Evolutionary conservation across 2,888 invertebrate genomes (phyloP), one percentile per base, ranked within the genome.

Genomic region (Pogonocherus hispidulus): DNA sequence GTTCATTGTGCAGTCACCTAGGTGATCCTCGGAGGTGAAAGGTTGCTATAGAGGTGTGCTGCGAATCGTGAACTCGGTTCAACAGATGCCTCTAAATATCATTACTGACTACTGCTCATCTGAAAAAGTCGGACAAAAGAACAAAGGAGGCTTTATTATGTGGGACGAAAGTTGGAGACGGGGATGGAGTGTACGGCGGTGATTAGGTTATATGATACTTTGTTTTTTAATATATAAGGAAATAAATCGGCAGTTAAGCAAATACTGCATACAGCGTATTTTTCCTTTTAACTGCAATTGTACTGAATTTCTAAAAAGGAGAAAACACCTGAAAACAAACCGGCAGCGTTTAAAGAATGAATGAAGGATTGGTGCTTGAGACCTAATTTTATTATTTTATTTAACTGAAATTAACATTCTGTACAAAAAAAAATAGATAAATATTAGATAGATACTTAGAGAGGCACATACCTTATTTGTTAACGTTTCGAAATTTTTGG

Each of bases 11-110:
- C 66, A 70, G 69, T 73, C 82, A 80, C 82, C 84, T 79, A 81
- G 84, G 83, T 81, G 82, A 84, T 80, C 73, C 69, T 51, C 66
- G 76, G 78, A 79, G 82, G 81, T 81, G 82, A 82, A 82, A 82
- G 79, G 84, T 84, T 84, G 84, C 84, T 81, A 84, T 83, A 83
- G 83, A 79, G 78, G 81, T 83, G 83, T 77, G 77, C 82, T 77
- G 55, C 82, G 72, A 78, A 70, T 72, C 76, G 77, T 78, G 67
- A 78, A 78, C 64, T 74, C 70, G 70, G 67, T 70, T 72, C 75
- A 72, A 69, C 75, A 76, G 76, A 76, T 77, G 75, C 68, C 72
- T 64, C 68, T 55, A 69, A 69, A 70, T 68, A 70, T 72, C 72
- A 68, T 70, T 68, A 70, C 56, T 54, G 70, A 55, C 66, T 67